Conservation (phyloP, 2,113 vertebrate species). For the Montifringilla adamsi region DNA sequence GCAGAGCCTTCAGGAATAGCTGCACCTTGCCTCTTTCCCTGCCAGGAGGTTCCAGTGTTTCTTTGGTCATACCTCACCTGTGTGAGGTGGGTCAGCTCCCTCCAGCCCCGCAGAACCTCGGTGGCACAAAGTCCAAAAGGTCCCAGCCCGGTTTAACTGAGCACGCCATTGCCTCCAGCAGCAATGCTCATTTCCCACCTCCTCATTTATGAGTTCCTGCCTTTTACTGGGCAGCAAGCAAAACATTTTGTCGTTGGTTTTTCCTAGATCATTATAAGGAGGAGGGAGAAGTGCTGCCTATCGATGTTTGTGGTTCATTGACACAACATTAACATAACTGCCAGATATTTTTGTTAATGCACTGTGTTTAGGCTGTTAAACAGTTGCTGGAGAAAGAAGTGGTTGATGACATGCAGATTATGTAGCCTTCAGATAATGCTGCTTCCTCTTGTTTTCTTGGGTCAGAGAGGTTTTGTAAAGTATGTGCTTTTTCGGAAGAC, state of each 20-base stretch:
- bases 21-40: background rate
- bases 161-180: accelerated
- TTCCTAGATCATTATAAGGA: background rate
- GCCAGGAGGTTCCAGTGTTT: accelerated
- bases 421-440: background rate
- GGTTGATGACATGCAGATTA: background rate
- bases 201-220: background rate
- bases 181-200: background rate
- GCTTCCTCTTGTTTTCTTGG: background rate
- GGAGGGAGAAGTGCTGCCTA: background rate
- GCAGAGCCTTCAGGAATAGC: background rate
- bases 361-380: background rate
- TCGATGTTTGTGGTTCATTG: background rate
- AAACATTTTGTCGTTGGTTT: background rate
- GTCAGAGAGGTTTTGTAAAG: background rate
- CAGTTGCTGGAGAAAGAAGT: background rate
- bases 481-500: background rate
- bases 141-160: background rate
- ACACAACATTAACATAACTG: background rate
- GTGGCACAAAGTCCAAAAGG: background rate
- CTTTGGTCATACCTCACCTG: background rate
- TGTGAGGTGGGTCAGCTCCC: background rate
- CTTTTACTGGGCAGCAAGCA: background rate
- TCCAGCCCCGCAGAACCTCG: background rate
- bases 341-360: background rate